Evolutionary conservation across 1,140 invertebrate genomes (phyloP), one percentile per base, ranked within the genome.

Genomic region (Pseudobourletiella spinata): DNA sequence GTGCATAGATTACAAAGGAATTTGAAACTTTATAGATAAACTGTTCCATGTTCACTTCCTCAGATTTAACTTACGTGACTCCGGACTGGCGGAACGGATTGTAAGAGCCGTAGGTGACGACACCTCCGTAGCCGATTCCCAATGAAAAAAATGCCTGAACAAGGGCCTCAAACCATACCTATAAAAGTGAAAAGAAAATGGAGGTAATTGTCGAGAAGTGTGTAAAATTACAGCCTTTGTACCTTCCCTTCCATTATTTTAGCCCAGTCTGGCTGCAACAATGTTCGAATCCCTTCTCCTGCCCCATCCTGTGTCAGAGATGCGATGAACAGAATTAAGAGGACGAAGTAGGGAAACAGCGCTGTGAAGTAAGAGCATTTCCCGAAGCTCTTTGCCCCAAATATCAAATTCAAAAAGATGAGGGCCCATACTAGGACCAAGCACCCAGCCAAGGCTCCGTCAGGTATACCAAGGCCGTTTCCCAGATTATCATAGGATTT

Each of bases 71-170:
- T 26, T 48, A 59, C 57, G 26, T 26, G 76, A 89, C 87, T 22
- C 89, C 84, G 63, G 87, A 85, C 71, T 91, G 87, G 32, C 80
- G 77, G 72, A 92, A 92, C 28, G 82, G 79, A 72, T 91, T 92
- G 74, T 89, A 90, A 0, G 87, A 88, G 8, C 87, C 84, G 32
- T 14, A 42, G 58, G 78, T 78, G 2, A 78, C 74, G 18, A 90
- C 81, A 8, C 14, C 6, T 25, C 88, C 88, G 55, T 86, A 82
- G 18, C 84, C 83, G n/a, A 91, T 85, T 11, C 84, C 83, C 2
- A 90, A 75, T 0, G 88, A 91, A 73, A 91, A 92, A 73, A 89
- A 89, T 70, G 87, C 88, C 71, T 93, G 89, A 0, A 86, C 87
- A 8, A 39, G 32, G 8, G 32, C 32, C n/a, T 39, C 32, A 39